These are phyloP conservation scores for Himantopus leucocephalus DNA, from an alignment of 2,113 vertebrate genomes.

Conservation along the genomic window DNA sequence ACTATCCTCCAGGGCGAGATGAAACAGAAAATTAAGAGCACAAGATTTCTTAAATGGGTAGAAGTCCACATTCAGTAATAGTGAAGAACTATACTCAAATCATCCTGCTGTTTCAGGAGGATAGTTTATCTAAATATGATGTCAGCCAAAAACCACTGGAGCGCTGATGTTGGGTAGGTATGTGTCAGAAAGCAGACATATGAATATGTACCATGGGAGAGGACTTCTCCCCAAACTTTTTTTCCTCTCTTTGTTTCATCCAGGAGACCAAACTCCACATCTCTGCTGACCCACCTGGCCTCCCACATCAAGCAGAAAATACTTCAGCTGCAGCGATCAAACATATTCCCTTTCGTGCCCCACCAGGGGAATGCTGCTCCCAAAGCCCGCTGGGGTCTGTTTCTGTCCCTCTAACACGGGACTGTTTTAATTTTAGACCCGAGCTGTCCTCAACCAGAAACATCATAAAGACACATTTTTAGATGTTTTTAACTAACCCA, in stretches of 20 bases:
- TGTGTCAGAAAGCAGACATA: conserved; percentile 10
- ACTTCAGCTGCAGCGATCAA: conserved; percentile 9
- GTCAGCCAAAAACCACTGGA: neutral
- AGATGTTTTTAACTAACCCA: neutral
- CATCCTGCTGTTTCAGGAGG: neutral
- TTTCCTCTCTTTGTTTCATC: neutral
- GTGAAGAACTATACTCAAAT: neutral
- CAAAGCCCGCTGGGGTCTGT: neutral
- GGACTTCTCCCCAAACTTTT: neutral
- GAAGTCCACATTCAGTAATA: neutral
- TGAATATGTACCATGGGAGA: neutral
- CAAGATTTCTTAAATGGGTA: neutral
- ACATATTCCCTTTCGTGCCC: conserved; percentile 3
- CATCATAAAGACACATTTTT: neutral
- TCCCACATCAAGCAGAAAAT: conserved; percentile 50
- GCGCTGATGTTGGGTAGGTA: neutral
- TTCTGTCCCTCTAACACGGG: neutral
- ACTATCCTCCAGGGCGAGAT: neutral
- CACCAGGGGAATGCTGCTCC: neutral
- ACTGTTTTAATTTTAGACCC: conserved; percentile 16
- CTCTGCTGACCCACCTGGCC: conserved; percentile 30
- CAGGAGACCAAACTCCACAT: neutral
- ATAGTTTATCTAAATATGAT: neutral
- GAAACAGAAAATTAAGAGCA: conserved; percentile 13
- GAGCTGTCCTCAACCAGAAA: neutral